These are phyloP conservation scores for Leptura quadrifasciata DNA, from an alignment of 2,888 invertebrate species.

Conservation along the genomic window DNA sequence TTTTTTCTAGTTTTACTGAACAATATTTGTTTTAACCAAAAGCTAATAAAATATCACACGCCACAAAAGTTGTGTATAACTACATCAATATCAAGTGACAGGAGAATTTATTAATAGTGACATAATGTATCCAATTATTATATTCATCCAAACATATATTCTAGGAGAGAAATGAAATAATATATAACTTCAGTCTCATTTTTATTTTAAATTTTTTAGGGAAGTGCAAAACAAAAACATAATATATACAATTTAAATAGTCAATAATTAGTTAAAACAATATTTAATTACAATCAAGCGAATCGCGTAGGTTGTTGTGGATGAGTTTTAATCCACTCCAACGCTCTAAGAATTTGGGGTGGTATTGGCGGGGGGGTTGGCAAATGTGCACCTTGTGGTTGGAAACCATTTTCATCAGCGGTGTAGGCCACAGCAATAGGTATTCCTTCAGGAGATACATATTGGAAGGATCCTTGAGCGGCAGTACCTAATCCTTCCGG, in stretches of 20 bases:
- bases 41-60: too few species aligned
- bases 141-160: too few species aligned
- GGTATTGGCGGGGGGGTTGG: constrained; percentile 63
- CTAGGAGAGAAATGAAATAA: background rate
- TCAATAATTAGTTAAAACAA: constrained; percentile 9
- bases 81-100: too few species aligned
- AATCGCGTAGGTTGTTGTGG: background rate
- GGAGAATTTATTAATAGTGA: too few species aligned
- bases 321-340: constrained; percentile 76
- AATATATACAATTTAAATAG: constrained; percentile 5
- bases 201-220: background rate
- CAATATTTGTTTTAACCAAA: too few species aligned
- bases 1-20: too few species aligned
- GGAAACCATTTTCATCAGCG: constrained; percentile 67
- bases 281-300: background rate
- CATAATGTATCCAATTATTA: too few species aligned
- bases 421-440: constrained; percentile 59
- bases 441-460: constrained; percentile 62
- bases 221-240: background rate
- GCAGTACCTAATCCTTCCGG: constrained; percentile 69
- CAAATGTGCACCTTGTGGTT: constrained; percentile 62
- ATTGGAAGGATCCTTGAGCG: constrained; percentile 73
- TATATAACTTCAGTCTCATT: background rate
- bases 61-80: too few species aligned
- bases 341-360: constrained; percentile 76